Evolutionary conservation across 2,888 invertebrate species (phyloP), one percentile per base, ranked within the genome.

Genomic region (Ornithoptera alexandrae): DNA sequence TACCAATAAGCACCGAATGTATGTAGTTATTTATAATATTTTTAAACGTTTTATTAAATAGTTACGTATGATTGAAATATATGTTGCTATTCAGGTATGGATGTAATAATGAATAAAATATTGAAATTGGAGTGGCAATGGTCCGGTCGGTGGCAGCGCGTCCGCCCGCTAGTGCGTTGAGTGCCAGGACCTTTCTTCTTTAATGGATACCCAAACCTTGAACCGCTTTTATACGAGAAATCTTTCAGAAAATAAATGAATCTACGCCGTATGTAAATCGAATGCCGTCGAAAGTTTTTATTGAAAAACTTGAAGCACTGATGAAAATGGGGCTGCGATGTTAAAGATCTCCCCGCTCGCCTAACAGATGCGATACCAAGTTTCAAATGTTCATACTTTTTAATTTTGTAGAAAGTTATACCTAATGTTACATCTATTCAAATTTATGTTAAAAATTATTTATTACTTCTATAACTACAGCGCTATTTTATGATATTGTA

Each of bases 251-350:
- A 90, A 90, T 89, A 88, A 90, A 89, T 89, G 90, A 90, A 89
- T 88, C 89, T 87, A 87, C 88, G 87, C 87, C 88, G 90, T 91
- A 90, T 90, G 90, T 89, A 90, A 92, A 90, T 91, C 87, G 86
- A 86, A 85, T 84, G 81, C 83, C 86, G 85, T 85, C 81, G 84
- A 88, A 91, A 91, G 90, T 91, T 92, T 92, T 92, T 92, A 92
- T 92, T 92, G 90, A 91, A 92, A 92, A 92, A 92, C 90, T 91
- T 92, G 88, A 90, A 83, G 86, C 85, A 86, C 87, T 88, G 88
- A 90, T 90, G 90, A 89, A 90, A 91, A 90, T 89, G 89, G 87
- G 86, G 83, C 82, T 82, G 86, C 85, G 81, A 84, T 86, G 84
- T 84, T 85, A 85, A 87, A 87, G 86, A 87, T 89, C 84, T 87